Evolutionary conservation across 2,797 vertebrate genomes (phyloP).

Genomic region (Lacerta agilis): DNA sequence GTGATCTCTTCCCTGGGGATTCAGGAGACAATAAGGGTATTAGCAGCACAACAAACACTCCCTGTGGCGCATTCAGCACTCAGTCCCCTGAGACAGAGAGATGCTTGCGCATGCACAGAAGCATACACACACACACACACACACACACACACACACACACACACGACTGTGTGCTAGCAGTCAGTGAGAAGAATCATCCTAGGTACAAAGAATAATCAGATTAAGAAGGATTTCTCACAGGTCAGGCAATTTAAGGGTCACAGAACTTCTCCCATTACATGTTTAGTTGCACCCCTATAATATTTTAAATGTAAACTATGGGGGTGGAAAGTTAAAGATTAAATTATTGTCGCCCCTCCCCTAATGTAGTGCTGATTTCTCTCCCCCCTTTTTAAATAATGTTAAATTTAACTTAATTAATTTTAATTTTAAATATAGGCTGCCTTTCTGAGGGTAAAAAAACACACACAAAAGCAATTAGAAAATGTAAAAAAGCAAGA

Average conservation of each 20-base stretch:
- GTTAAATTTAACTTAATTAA: too few relatives aligned
- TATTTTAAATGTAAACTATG: too few relatives aligned
- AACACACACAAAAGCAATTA: too few relatives aligned
- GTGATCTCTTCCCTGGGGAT: constrained; percentile 35
- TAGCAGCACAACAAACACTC: not conserved
- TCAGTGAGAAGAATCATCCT: constrained; percentile 1
- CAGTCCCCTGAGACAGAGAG: not conserved
- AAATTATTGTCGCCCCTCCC: too few relatives aligned
- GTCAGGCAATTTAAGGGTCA: not conserved
- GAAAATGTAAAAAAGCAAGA: too few relatives aligned
- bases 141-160: not conserved
- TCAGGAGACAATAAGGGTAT: constrained; percentile 32
- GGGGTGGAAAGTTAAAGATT: too few relatives aligned
- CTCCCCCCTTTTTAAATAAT: too few relatives aligned
- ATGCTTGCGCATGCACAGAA: not conserved
- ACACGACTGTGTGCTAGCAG: not conserved
- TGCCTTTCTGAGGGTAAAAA: too few relatives aligned
- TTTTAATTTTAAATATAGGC: too few relatives aligned
- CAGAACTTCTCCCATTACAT: not conserved
- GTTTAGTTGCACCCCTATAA: not conserved
- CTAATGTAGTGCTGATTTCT: too few relatives aligned
- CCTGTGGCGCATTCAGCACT: not conserved
- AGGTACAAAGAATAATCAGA: not conserved
- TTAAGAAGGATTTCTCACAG: not conserved
- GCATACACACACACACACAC: fast-evolving